Base-by-base conservation (phyloP, 2,113 vertebrate species). In the Tricholaema leucomelas region DNA sequence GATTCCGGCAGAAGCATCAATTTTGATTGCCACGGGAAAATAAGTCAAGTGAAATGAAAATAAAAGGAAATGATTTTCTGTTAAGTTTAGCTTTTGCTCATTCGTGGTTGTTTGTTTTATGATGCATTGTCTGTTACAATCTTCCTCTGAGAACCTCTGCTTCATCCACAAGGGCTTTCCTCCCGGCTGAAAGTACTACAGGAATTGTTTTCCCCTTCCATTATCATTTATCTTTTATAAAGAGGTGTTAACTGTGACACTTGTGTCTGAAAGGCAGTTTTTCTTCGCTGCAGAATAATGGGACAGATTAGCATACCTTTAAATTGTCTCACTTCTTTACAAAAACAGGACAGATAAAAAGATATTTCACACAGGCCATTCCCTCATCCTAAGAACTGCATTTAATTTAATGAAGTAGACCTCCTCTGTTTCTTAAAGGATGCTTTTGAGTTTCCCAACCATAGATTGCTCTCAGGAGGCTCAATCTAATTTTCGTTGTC, bases 161-260 rank as follows among this genome's bases (percentile, higher is more conserved):
- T 84, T 95, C 91, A 91, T 85, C 91, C 70, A 82, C 88, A 75
- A 70, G 50, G 69, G 78, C 78, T 96, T 96, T 90, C 52, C 79
- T 95, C 36, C 73, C 23, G 59, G 76, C 81, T 97, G 89, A 97
- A 97, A 95, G 92, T 92, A 95, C 84, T 86, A 44, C 54, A 46
- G 88, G 96, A 97, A 96, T 95, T 97, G 78, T 92, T 91, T 95
- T 87, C 50, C 75, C 74, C 80, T 94, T 91, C 94, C 93, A 96
- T 97, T 96, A 97, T 88, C 92, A 95, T 98, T 95, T 96, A 96
- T 97, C 97, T 97, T 96, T 97, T 88, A 78, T 94, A 96, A 97
- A 97, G 87, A 97, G 67, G 88, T 95, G 81, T 87, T 97, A 97
- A 95, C 60, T 92, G 17, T 85, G 92, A 92, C 81, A 96, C 90